Conservation (phyloP, 2,888 invertebrate genomes). For the Melinaea marsaeus region DNA sequence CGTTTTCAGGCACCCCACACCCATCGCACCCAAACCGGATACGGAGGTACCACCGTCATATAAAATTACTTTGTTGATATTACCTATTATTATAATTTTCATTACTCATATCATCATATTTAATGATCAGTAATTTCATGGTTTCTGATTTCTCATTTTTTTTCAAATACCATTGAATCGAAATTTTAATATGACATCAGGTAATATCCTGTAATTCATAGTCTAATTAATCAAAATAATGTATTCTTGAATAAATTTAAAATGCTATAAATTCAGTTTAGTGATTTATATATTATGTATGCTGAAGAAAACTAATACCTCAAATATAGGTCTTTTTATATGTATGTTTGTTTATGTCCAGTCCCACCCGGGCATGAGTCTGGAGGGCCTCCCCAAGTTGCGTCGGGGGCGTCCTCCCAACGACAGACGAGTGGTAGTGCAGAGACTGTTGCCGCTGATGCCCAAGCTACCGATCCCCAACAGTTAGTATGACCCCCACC, state of each 20-base stretch:
- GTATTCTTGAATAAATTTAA: no score
- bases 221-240: no score
- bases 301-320: not conserved
- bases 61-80: not conserved
- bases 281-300: no score
- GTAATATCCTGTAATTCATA: no score
- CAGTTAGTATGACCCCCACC: conserved; percentile 39
- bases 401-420: conserved; percentile 58
- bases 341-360: conserved; percentile 16
- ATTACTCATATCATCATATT: no score
- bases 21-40: conserved; percentile 57
- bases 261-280: not conserved
- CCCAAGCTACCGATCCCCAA: conserved; percentile 73
- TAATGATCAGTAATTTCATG: no score
- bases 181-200: no score
- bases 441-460: conserved; percentile 83
- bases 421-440: conserved; percentile 82
- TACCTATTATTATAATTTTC: not conserved
- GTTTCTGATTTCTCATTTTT: no score
- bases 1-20: conserved; percentile 63
- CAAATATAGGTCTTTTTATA: not conserved
- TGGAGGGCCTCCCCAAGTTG: conserved; percentile 55
- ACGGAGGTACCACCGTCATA: conserved; percentile 41
- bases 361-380: conserved; percentile 39
- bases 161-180: no score